Percentiles rank a stretch among this genome's conserved stretches.
These are phyloP conservation scores for Drosophila paranaensis DNA, from an alignment of 2,888 invertebrate species.

Conservation along the genomic window DNA sequence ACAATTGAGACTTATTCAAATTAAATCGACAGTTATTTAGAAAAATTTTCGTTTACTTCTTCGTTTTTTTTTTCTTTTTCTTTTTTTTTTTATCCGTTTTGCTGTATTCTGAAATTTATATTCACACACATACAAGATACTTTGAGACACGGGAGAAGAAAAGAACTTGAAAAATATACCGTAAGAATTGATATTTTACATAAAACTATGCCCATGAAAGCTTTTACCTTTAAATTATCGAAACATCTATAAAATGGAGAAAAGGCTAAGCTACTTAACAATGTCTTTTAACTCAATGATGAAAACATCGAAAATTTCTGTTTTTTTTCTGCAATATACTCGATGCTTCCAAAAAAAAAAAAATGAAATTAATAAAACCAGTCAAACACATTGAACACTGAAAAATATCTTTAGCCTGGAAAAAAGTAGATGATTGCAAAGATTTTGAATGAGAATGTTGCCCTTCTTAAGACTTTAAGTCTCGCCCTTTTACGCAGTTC, in stretches of 20 bases:
- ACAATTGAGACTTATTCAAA: constrained; percentile 54
- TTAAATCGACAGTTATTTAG: constrained; percentile 42
- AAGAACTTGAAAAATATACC: constrained; percentile 47
- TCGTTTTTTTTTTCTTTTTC: too few relatives aligned
- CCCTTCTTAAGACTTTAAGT: neutral
- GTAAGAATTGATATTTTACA: constrained; percentile 8
- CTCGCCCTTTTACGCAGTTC: neutral
- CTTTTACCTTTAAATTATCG: constrained; percentile 7
- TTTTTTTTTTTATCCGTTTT: constrained; percentile 39
- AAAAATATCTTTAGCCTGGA: neutral
- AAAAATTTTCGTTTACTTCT: constrained; percentile 39
- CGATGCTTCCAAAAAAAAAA: neutral
- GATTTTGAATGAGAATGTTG: neutral
- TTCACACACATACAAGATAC: constrained; percentile 86
- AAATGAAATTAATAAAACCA: neutral
- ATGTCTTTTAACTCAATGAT: neutral
- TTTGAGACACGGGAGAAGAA: constrained; percentile 83
- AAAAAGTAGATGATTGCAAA: neutral
- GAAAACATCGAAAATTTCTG: neutral
- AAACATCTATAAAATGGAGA: constrained; percentile 1
- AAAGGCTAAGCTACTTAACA: neutral
- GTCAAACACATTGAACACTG: neutral
- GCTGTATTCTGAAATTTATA: constrained; percentile 69
- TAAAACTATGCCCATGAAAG: neutral
- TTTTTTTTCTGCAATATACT: neutral